Percentiles rank a stretch among this genome's conserved stretches.
Evolutionary conservation across 2,888 invertebrate species (phyloP).

Genomic region (Iphiclides podalirius): DNA sequence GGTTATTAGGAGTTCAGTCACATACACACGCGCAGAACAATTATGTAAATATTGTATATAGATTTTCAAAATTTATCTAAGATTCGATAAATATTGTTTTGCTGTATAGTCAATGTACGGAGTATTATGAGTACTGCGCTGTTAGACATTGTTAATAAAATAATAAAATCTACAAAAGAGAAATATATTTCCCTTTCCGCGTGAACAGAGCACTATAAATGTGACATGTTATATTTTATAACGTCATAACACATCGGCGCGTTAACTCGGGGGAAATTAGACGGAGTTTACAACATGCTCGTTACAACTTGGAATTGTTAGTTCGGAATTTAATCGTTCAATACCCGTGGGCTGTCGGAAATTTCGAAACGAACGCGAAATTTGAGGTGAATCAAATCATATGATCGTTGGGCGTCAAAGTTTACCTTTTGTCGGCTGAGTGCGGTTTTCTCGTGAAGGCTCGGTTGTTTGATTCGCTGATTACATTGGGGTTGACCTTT

Average conservation of each 20-base stretch:
- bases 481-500: too few species aligned
- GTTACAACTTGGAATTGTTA: conserved; percentile 27
- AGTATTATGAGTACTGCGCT: too few species aligned
- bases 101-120: too few species aligned
- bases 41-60: too few species aligned
- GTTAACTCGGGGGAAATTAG: conserved; percentile 60
- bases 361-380: conserved; percentile 2
- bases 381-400: conserved; percentile 7
- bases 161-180: conserved; percentile 1
- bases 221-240: conserved; percentile 40
- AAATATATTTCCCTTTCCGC: neutral
- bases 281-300: conserved; percentile 42
- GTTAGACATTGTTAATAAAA: conserved; percentile 10
- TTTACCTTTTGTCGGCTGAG: too few species aligned
- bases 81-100: too few species aligned
- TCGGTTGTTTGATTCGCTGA: too few species aligned
- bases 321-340: conserved; percentile 21
- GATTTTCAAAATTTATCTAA: too few species aligned
- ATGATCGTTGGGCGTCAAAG: neutral
- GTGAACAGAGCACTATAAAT: conserved; percentile 7
- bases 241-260: conserved; percentile 45
- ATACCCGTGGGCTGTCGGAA: conserved; percentile 1
- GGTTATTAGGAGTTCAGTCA: too few species aligned
- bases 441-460: too few species aligned
- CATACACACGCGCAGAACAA: too few species aligned